Conservation (phyloP, 2,113 vertebrate genomes). For the Herpetotheres cachinnans region DNA sequence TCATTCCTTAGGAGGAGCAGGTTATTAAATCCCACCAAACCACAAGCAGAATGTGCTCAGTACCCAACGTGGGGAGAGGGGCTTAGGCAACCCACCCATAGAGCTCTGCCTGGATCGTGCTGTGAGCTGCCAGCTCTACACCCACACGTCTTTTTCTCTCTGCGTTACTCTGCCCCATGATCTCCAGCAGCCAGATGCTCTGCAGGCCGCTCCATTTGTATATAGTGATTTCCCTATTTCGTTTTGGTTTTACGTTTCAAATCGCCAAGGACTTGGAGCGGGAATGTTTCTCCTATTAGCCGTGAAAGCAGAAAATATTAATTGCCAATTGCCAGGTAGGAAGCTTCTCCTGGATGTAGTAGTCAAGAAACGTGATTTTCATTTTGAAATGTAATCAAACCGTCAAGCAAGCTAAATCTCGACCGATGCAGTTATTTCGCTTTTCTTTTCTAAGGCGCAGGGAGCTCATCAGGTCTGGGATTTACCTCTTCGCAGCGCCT, state of each 20-base stretch:
- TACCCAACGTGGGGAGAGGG: fast-evolving
- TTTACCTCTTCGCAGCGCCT: background rate
- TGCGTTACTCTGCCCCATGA: background rate
- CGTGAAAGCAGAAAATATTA: background rate
- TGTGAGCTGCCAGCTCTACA: background rate
- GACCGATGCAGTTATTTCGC: background rate
- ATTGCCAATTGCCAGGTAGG: background rate
- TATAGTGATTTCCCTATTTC: fast-evolving
- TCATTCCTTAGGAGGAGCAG: background rate
- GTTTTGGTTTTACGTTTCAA: background rate
- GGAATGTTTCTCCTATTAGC: background rate
- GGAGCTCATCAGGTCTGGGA: background rate
- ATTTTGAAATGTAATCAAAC: background rate
- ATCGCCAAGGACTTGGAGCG: background rate
- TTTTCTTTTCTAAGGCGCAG: background rate
- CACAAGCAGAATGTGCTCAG: fast-evolving
- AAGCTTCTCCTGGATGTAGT: background rate
- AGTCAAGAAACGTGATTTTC: background rate
- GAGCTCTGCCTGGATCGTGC: background rate
- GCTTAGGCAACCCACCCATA: background rate
- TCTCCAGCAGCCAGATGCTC: background rate
- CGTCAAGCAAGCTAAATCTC: background rate
- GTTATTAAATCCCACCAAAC: background rate
- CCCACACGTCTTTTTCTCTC: background rate
- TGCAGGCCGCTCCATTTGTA: background rate